Percentiles rank a stretch among this genome's conserved stretches.
Evolutionary conservation across 1,140 invertebrate species (phyloP).

Genomic region (Battus philenor): DNA sequence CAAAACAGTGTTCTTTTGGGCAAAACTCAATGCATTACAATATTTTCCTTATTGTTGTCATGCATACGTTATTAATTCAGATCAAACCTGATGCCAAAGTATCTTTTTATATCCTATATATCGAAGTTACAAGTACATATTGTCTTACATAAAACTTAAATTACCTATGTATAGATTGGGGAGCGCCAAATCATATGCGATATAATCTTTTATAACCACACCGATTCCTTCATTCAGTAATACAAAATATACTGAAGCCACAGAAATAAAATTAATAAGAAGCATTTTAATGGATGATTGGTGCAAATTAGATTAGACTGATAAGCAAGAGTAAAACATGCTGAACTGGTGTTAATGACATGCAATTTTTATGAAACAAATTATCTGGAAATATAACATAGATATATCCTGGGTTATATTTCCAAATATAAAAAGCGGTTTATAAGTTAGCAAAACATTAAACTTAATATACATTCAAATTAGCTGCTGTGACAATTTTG

Average conservation of each 20-base stretch:
- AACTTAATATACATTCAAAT: neutral
- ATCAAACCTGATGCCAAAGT: slow-evolving; percentile 2
- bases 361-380: slow-evolving; percentile 27
- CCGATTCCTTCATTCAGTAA: slow-evolving; percentile 64
- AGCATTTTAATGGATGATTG: slow-evolving; percentile 42
- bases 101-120: slow-evolving; percentile 1
- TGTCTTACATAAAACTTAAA: slow-evolving; percentile 9
- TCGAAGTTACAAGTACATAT: neutral
- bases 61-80: slow-evolving; percentile 4
- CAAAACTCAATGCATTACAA: slow-evolving; percentile 2
- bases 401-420: slow-evolving; percentile 1
- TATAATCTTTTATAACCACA: slow-evolving; percentile 47
- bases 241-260: slow-evolving; percentile 36
- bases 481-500: no score
- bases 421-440: slow-evolving; percentile 7
- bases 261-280: slow-evolving; percentile 43
- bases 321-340: slow-evolving; percentile 48
- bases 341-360: slow-evolving; percentile 28
- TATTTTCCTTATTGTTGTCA: neutral
- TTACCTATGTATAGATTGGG: slow-evolving; percentile 59
- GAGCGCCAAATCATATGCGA: slow-evolving; percentile 65
- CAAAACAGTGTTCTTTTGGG: neutral
- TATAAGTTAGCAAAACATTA: slow-evolving; percentile 11
- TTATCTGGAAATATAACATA: slow-evolving; percentile 1
- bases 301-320: slow-evolving; percentile 46